phyloP scores from a whole-genome alignment of 2,797 vertebrate genomes.

The Apogon hyalosoma region DNA sequence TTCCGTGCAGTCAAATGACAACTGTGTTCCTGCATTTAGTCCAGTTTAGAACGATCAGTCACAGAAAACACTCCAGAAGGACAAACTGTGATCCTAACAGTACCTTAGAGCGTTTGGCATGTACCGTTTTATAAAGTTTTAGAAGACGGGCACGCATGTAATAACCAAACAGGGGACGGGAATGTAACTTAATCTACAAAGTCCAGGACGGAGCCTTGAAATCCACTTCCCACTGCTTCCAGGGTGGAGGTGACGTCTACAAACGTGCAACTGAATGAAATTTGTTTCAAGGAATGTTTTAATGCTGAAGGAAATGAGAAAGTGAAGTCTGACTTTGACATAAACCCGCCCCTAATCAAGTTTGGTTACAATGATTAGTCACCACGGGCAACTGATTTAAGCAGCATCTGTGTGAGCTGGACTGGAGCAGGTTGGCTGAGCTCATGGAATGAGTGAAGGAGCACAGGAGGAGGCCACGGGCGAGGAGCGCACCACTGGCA shows the following conservation, averaged over 20 bases:
- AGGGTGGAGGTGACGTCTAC: neutral
- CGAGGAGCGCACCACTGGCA: no score
- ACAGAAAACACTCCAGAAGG: neutral
- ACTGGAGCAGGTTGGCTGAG: no score
- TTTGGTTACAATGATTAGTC: slow-evolving; percentile 39
- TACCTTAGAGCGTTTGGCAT: neutral
- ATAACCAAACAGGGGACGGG: slow-evolving; percentile 9
- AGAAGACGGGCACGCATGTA: slow-evolving; percentile 7
- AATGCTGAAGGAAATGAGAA: slow-evolving; percentile 34
- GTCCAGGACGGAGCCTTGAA: neutral
- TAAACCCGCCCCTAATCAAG: slow-evolving; percentile 40
- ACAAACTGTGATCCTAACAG: neutral
- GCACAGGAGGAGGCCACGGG: no score
- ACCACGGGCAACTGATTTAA: slow-evolving; percentile 32
- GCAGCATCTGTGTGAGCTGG: neutral
- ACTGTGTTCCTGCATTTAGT: neutral
- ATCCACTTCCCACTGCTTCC: neutral
- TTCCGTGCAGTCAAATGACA: slow-evolving; percentile 36
- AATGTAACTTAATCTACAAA: slow-evolving; percentile 20
- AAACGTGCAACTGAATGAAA: slow-evolving; percentile 9
- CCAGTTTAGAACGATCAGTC: neutral
- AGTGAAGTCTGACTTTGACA: neutral
- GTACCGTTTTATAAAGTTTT: neutral
- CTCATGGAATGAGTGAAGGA: no score
- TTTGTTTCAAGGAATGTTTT: slow-evolving; percentile 26